Conservation (phyloP, 2,888 invertebrate species). For the Pristionchus japonicus region DNA sequence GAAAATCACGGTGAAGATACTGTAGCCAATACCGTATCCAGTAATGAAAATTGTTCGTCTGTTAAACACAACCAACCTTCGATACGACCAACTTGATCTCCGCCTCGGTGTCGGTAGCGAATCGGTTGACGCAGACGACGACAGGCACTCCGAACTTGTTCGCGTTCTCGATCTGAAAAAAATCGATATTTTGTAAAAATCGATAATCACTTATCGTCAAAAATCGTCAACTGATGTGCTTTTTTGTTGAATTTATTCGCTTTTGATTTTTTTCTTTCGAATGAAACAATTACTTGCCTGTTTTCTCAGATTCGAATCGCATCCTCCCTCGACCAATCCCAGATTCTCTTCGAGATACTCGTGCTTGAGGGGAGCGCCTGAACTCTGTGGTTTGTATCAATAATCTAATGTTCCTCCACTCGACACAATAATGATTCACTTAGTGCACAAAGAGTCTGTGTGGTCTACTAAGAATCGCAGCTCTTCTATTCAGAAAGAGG, state of each 20-base stretch:
- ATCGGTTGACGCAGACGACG: conserved; percentile 91
- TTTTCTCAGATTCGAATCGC: conserved; percentile 87
- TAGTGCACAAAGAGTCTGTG: neutral
- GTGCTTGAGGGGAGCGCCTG: conserved; percentile 82
- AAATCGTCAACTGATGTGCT: too few relatives aligned
- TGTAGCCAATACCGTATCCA: neutral
- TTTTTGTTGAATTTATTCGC: too few relatives aligned
- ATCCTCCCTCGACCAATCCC: conserved; percentile 87
- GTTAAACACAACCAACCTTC: conserved; percentile 67
- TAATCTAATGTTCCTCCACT: too few relatives aligned
- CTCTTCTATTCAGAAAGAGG: too few relatives aligned
- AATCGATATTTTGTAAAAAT: neutral
- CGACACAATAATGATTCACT: neutral
- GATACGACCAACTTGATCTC: conserved; percentile 87
- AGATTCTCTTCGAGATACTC: conserved; percentile 88
- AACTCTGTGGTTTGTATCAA: neutral
- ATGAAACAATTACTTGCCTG: too few relatives aligned
- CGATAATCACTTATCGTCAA: neutral
- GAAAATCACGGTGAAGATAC: neutral
- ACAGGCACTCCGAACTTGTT: conserved; percentile 91
- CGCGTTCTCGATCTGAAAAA: conserved; percentile 87
- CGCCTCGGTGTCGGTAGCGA: conserved; percentile 86
- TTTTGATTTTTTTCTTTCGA: too few relatives aligned
- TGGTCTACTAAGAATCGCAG: neutral
- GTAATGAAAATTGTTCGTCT: neutral